Conservation (phyloP, 2,113 vertebrate genomes). For the Fukomys damarensis region DNA sequence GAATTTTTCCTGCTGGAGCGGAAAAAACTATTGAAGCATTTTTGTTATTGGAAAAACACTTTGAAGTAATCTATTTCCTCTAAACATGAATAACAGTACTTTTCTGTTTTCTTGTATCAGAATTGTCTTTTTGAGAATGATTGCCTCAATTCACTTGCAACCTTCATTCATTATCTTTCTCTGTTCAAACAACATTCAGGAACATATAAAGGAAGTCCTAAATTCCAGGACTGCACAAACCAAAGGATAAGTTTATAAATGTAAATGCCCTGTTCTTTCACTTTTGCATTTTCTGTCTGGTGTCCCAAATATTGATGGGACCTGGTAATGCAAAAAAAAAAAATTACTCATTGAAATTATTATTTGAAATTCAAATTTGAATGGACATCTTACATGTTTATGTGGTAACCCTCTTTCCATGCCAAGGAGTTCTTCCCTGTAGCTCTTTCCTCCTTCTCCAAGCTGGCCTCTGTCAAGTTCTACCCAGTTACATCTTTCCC, state of each 20-base stretch:
- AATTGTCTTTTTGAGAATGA: not conserved
- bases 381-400: not conserved
- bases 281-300: not conserved
- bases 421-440: not conserved
- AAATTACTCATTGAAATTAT: not conserved
- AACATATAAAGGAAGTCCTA: not conserved
- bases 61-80: conserved; percentile 55
- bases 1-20: conserved; percentile 41
- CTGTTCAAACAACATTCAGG: not conserved
- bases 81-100: not conserved
- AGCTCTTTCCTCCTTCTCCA: not conserved
- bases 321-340: not conserved
- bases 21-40: not conserved
- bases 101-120: conserved; percentile 6
- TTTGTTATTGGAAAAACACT: conserved; percentile 38
- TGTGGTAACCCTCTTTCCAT: not conserved
- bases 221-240: not conserved
- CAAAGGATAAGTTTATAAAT: not conserved
- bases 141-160: not conserved
- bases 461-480: not conserved
- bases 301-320: not conserved
- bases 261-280: not conserved
- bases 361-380: not conserved
- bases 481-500: not conserved
- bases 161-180: not conserved